These are phyloP conservation scores for Sus cebifrons DNA, from an alignment of 2,797 vertebrate genomes.

Conservation along the genomic window DNA sequence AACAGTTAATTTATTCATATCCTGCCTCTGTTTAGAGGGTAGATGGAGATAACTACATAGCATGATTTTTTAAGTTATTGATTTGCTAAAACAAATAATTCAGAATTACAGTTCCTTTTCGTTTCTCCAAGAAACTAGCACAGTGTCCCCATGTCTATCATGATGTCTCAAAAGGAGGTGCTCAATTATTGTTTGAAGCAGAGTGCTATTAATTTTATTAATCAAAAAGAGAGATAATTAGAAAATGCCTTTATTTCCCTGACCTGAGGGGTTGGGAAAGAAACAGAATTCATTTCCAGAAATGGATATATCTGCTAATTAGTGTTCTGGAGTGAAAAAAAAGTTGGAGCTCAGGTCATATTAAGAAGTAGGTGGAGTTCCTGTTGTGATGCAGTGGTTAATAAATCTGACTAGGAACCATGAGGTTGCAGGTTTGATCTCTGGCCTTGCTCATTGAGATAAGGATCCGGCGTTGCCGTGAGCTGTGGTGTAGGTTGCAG, in stretches of 20 bases:
- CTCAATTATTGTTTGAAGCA: background rate
- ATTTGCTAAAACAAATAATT: conserved; percentile 18
- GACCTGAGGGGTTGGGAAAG: background rate
- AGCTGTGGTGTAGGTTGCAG: too few relatives aligned
- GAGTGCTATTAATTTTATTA: background rate
- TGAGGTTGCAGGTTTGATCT: too few relatives aligned
- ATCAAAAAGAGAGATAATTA: conserved; percentile 4
- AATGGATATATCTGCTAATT: background rate
- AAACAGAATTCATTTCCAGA: conserved; percentile 46
- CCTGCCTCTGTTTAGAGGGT: background rate
- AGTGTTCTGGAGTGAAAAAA: conserved; percentile 1
- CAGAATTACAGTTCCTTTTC: background rate
- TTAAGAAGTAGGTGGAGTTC: background rate
- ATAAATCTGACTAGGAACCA: too few relatives aligned
- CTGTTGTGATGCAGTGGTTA: too few relatives aligned
- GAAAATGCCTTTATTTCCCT: conserved; percentile 6
- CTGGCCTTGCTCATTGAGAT: too few relatives aligned
- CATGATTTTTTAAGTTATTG: conserved; percentile 7
- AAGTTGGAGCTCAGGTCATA: background rate
- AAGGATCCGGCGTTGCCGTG: too few relatives aligned
- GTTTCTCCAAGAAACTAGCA: background rate
- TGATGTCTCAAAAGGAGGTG: background rate
- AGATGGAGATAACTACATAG: background rate
- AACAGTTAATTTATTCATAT: conserved; percentile 49
- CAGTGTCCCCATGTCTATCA: background rate